Percentiles rank a stretch among this genome's conserved stretches.
Evolutionary conservation across 2,888 invertebrate genomes (phyloP).

Genomic region (Drosophila quasianomalipes): DNA sequence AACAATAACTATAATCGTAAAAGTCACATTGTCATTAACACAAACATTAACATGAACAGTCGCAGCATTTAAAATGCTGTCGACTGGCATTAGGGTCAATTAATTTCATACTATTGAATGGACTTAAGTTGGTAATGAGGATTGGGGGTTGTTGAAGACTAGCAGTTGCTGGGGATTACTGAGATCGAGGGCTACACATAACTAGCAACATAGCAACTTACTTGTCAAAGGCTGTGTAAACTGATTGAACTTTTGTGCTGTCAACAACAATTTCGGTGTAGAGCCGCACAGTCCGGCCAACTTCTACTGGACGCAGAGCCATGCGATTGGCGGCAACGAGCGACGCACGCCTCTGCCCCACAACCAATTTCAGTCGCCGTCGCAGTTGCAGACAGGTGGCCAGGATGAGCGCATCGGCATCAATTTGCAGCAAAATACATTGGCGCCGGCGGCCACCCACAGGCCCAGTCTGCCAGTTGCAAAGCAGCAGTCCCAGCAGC

Average conservation of each 20-base stretch:
- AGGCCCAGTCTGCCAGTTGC: slow-evolving; percentile 86
- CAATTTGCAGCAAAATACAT: slow-evolving; percentile 87
- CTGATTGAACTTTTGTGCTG: slow-evolving; percentile 65
- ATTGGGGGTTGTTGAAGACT: not conserved
- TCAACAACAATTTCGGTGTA: slow-evolving; percentile 45
- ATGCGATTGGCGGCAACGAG: slow-evolving; percentile 88
- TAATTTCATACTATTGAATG: slow-evolving; percentile 11
- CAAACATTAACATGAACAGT: slow-evolving; percentile 12
- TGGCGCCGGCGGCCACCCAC: slow-evolving; percentile 87
- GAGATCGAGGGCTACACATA: slow-evolving; percentile 8
- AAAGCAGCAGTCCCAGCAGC: slow-evolving; percentile 62
- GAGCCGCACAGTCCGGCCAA: slow-evolving; percentile 84
- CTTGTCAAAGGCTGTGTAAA: slow-evolving; percentile 54
- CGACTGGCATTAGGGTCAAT: slow-evolving; percentile 18
- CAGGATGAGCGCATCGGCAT: slow-evolving; percentile 85
- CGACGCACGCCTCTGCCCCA: slow-evolving; percentile 87
- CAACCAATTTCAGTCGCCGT: slow-evolving; percentile 70
- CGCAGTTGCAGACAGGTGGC: slow-evolving; percentile 57
- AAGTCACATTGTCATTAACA: not conserved
- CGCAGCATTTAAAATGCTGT: slow-evolving; percentile 6
- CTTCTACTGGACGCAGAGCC: slow-evolving; percentile 92
- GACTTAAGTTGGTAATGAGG: not conserved
- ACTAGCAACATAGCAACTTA: slow-evolving; percentile 5
- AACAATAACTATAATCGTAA: slow-evolving; percentile 9
- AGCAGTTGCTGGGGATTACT: not conserved